These are phyloP conservation scores for Tipula helvola DNA, from an alignment of 2,888 invertebrate genomes.

Conservation along the genomic window DNA sequence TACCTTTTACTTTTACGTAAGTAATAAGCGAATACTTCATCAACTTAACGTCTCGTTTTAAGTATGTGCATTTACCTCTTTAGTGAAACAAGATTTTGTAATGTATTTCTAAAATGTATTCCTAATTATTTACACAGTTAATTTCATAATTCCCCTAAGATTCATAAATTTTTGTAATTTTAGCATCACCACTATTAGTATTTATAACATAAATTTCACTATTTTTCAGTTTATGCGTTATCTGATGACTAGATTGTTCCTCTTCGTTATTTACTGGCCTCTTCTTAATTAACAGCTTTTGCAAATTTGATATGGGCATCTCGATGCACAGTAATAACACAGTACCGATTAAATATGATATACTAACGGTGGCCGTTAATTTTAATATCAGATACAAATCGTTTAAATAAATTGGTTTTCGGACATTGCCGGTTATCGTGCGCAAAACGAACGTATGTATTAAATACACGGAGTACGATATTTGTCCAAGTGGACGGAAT, in stretches of 20 bases:
- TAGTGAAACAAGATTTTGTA: background rate
- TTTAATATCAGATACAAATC: background rate
- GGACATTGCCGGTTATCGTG: slow-evolving; percentile 18
- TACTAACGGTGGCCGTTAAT: background rate
- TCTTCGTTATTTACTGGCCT: background rate
- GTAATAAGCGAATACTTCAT: background rate
- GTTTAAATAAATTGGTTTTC: background rate
- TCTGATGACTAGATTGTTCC: background rate
- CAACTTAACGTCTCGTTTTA: background rate
- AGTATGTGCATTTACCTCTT: background rate
- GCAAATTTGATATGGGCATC: background rate
- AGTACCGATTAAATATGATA: slow-evolving; percentile 8
- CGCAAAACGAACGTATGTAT: slow-evolving; percentile 26
- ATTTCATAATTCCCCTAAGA: background rate
- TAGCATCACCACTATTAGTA: background rate
- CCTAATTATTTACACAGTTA: background rate
- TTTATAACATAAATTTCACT: background rate
- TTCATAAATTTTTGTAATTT: background rate
- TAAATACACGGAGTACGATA: slow-evolving; percentile 29
- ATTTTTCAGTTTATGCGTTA: background rate
- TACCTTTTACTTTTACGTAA: background rate
- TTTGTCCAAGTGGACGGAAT: slow-evolving; percentile 24
- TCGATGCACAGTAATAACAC: background rate
- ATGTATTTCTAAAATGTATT: background rate
- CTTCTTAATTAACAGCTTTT: background rate